Percentiles rank a stretch among this genome's conserved stretches.
Conservation (phyloP, 2,888 invertebrate species). For the Pristionchus fissidentatus region DNA sequence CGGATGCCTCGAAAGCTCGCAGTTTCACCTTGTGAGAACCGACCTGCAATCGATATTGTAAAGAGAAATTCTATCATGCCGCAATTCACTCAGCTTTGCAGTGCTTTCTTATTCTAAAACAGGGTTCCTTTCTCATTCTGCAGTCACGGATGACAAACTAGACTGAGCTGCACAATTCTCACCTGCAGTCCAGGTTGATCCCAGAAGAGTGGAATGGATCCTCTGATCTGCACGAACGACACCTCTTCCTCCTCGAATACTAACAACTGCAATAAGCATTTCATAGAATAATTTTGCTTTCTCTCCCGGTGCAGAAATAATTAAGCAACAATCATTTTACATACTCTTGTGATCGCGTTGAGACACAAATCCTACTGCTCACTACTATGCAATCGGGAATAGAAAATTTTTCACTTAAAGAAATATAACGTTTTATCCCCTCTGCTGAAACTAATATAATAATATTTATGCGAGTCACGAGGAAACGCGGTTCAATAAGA, state of each 20-base stretch:
- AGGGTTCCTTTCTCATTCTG: too few relatives aligned
- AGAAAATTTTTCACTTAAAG: too few relatives aligned
- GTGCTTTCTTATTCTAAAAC: neutral
- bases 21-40: conserved; percentile 98
- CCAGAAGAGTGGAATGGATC: conserved; percentile 98
- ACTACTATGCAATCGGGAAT: too few relatives aligned
- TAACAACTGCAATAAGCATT: conserved; percentile 74
- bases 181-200: conserved; percentile 91
- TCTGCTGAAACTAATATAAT: too few relatives aligned
- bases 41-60: conserved; percentile 78
- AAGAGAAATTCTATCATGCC: neutral
- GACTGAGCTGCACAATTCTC: too few relatives aligned
- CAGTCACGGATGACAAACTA: too few relatives aligned
- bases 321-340: neutral
- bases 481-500: too few relatives aligned
- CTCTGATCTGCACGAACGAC: conserved; percentile 90
- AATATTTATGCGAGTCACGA: too few relatives aligned
- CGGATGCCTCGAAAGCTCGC: conserved; percentile 92
- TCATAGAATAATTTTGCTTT: neutral
- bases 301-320: too few relatives aligned
- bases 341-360: neutral
- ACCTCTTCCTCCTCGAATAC: conserved; percentile 87
- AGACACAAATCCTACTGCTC: too few relatives aligned
- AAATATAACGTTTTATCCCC: too few relatives aligned
- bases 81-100: neutral